phyloP scores from a whole-genome alignment of 2,888 invertebrate genomes.

The Nasonovia ribisnigri region DNA sequence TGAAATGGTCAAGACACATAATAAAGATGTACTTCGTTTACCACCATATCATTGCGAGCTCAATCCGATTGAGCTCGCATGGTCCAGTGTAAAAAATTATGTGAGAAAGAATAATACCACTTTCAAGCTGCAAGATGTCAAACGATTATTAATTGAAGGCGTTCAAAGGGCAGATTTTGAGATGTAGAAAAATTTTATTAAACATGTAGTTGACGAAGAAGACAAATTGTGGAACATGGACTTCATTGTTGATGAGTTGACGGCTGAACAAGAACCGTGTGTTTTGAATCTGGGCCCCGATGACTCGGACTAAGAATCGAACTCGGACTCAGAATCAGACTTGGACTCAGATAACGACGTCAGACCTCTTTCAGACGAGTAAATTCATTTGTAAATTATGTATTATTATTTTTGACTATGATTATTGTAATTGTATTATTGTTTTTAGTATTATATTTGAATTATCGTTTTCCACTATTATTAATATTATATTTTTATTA shows the following conservation, averaged over 20 bases:
- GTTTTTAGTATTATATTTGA: too few relatives aligned
- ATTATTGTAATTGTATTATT: too few relatives aligned
- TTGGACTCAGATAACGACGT: too few relatives aligned
- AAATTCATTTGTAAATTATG: too few relatives aligned
- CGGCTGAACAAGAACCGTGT: neutral
- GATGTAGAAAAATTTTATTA: neutral
- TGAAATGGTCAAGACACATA: neutral
- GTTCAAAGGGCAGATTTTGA: neutral
- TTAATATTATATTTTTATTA: too few relatives aligned
- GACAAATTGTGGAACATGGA: neutral
- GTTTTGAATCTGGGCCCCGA: too few relatives aligned
- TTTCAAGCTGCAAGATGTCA: neutral
- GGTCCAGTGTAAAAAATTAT: neutral
- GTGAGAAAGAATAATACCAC: neutral
- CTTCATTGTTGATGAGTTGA: neutral
- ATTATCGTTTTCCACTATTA: too few relatives aligned
- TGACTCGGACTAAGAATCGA: too few relatives aligned
- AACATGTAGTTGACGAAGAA: neutral
- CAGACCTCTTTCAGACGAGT: too few relatives aligned
- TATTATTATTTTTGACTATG: too few relatives aligned
- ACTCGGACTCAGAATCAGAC: too few relatives aligned
- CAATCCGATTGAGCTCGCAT: conserved; percentile 5
- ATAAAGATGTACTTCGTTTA: neutral
- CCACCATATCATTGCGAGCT: neutral
- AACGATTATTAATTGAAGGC: too few relatives aligned